Evolutionary conservation across 2,113 vertebrate species (phyloP).

Genomic region (Atherinomorus stipes): DNA sequence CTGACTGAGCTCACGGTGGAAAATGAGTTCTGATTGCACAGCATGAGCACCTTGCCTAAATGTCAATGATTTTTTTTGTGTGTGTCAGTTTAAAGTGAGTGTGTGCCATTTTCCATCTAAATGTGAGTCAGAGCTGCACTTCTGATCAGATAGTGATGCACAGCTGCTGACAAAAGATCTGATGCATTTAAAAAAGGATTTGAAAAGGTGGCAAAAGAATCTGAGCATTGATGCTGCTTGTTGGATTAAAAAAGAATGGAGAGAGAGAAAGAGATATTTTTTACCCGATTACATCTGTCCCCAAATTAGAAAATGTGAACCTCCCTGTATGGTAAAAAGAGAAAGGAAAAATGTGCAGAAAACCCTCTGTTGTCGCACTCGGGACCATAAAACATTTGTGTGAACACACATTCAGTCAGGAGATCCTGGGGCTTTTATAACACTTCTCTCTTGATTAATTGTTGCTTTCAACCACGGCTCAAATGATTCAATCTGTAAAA

Average conservation of each 20-base stretch:
- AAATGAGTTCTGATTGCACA: conserved; percentile 77
- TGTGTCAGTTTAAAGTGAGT: no score
- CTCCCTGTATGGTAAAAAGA: conserved; percentile 14
- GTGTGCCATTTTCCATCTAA: conserved; percentile 59
- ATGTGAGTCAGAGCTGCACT: conserved; percentile 57
- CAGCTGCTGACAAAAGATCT: no score
- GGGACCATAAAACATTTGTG: conserved; percentile 36
- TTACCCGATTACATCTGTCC: conserved; percentile 20
- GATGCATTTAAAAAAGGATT: no score
- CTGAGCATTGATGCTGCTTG: no score
- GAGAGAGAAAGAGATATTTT: conserved; percentile 39
- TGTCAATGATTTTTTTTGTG: conserved; percentile 48
- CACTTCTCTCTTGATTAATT: conserved; percentile 36
- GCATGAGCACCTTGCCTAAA: conserved; percentile 64
- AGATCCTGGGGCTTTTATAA: conserved; percentile 33
- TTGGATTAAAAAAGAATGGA: conserved; percentile 40
- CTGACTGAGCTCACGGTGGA: conserved; percentile 58
- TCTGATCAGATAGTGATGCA: no score
- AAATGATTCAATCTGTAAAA: conserved; percentile 40
- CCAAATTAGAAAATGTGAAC: conserved; percentile 19
- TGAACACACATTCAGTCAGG: conserved; percentile 28
- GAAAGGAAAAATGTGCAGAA: conserved; percentile 18
- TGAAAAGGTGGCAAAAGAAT: no score
- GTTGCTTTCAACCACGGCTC: conserved; percentile 45
- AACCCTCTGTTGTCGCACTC: conserved; percentile 20